Percentiles rank a stretch among this genome's conserved stretches.
Conservation (phyloP, 2,113 vertebrate species). For the Ivindomyrus marchei region DNA sequence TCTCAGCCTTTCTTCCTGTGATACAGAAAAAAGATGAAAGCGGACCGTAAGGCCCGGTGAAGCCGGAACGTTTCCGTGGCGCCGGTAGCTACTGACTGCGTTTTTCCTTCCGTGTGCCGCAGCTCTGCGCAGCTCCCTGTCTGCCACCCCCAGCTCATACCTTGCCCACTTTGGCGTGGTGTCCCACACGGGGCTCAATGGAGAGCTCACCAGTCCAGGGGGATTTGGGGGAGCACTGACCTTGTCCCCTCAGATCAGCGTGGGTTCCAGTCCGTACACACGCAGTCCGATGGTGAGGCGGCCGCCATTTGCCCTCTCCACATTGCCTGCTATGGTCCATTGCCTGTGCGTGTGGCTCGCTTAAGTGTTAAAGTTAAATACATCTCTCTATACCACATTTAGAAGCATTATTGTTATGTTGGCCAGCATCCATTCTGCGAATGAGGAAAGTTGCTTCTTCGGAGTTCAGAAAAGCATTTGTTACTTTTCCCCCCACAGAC, state of each 20-base stretch:
- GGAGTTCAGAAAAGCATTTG: not conserved
- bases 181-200: slow-evolving; percentile 69
- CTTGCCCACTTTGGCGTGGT: slow-evolving; percentile 71
- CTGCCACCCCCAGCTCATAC: slow-evolving; percentile 67
- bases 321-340: not conserved
- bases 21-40: not conserved
- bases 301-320: not conserved
- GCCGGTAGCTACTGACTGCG: slow-evolving; percentile 11
- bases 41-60: not conserved
- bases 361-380: not conserved
- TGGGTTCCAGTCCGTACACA: slow-evolving; percentile 66
- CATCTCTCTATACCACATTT: not conserved
- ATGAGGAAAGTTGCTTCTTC: not conserved
- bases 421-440: not conserved
- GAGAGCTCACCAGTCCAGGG: slow-evolving; percentile 71
- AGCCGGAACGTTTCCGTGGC: not conserved
- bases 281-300: slow-evolving; percentile 72
- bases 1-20: not conserved
- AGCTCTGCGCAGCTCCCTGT: slow-evolving; percentile 79
- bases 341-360: not conserved
- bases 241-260: slow-evolving; percentile 75
- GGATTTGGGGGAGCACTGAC: slow-evolving; percentile 73
- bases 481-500: slow-evolving; percentile 46
- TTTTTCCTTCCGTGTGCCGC: slow-evolving; percentile 33
- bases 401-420: not conserved